Evolutionary conservation across 2,797 vertebrate genomes (phyloP).

Genomic region (Neostethus bicornis): DNA sequence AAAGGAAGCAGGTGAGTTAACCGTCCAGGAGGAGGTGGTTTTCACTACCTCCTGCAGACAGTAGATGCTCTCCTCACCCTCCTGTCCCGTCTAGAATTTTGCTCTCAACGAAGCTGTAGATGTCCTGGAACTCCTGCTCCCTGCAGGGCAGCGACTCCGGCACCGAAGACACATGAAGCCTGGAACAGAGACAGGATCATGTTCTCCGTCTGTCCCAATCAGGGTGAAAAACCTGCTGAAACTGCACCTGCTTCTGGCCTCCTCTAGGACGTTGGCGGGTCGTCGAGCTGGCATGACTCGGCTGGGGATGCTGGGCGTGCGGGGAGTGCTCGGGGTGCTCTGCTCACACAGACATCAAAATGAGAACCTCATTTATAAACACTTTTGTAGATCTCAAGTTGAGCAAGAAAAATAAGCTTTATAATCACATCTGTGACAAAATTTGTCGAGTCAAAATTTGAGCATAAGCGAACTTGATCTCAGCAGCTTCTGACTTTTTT

Average conservation of each 20-base stretch:
- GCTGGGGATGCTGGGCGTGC: slow-evolving; percentile 87
- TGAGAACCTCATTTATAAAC: no score
- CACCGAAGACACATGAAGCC: slow-evolving; percentile 91
- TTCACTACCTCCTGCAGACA: no score
- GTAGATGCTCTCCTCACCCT: slow-evolving; percentile 82
- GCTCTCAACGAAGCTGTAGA: slow-evolving; percentile 96
- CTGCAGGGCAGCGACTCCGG: slow-evolving; percentile 94
- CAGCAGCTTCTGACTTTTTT: no score
- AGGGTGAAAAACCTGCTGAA: slow-evolving; percentile 6
- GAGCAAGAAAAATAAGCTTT: no score
- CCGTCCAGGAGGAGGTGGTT: no score
- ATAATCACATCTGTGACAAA: no score
- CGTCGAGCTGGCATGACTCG: slow-evolving; percentile 80
- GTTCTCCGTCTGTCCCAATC: no score
- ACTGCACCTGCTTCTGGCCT: slow-evolving; percentile 87
- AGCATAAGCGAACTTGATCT: no score
- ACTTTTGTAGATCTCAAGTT: no score
- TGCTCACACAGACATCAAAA: slow-evolving; percentile 30
- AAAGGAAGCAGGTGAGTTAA: neutral
- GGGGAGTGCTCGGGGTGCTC: slow-evolving; percentile 68
- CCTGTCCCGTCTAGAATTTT: slow-evolving; percentile 91
- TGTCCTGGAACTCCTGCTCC: slow-evolving; percentile 95
- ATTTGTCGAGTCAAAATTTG: no score
- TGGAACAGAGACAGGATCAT: slow-evolving; percentile 45
- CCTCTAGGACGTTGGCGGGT: slow-evolving; percentile 84